A percentile compares a stretch with the other conserved stretches of the same genome.
phyloP scores from a whole-genome alignment of 1,140 invertebrate species.

The Papilio helenus region DNA sequence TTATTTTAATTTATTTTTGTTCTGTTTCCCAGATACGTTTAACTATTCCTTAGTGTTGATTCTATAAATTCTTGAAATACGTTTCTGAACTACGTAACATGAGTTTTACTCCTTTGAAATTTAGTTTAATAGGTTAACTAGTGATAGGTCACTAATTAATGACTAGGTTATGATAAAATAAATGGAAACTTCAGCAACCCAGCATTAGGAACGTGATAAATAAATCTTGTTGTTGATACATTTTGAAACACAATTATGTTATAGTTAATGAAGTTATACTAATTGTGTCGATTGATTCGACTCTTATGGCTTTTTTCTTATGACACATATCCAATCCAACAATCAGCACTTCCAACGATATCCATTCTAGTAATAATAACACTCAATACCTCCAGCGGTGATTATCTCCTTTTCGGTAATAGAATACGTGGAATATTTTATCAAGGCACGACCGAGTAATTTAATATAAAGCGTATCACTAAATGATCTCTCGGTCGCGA shows the following conservation, averaged over 20 bases:
- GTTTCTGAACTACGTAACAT: too few species aligned
- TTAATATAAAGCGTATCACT: conserved; percentile 83
- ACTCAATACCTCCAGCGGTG: conserved; percentile 69
- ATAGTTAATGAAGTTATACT: neutral
- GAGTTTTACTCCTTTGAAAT: too few species aligned
- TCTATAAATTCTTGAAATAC: too few species aligned
- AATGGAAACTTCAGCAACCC: too few species aligned
- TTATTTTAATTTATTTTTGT: neutral
- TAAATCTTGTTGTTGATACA: neutral
- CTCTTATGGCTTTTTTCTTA: neutral
- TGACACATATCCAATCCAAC: conserved; percentile 33
- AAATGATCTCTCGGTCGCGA: conserved; percentile 77
- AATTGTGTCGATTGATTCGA: neutral
- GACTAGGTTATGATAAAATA: too few species aligned
- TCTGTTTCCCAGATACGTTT: too few species aligned
- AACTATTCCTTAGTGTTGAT: too few species aligned
- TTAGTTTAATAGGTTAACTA: too few species aligned
- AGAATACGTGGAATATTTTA: conserved; percentile 80
- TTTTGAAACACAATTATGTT: neutral
- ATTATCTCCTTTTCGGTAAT: conserved; percentile 80
- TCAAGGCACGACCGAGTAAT: conserved; percentile 81
- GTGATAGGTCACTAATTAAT: too few species aligned
- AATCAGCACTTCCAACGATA: conserved; percentile 47
- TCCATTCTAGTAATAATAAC: conserved; percentile 47
- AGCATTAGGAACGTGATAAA: neutral